Conservation (phyloP, 1,140 invertebrate genomes). For the Tetragnatha versicolor region DNA sequence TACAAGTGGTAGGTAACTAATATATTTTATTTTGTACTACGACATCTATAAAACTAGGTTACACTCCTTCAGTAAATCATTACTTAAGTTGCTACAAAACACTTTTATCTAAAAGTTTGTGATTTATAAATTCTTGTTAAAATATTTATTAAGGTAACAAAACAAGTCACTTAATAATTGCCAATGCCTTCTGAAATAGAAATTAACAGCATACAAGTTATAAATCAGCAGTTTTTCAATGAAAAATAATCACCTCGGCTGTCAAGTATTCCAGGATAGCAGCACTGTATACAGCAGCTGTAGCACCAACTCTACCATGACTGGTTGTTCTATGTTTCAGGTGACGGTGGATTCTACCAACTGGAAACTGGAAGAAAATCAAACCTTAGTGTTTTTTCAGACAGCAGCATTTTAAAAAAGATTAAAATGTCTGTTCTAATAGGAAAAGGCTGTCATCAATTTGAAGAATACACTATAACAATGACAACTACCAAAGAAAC, state of each 20-base stretch:
- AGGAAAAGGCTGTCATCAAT: background rate
- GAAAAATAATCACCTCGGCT: constrained; percentile 84
- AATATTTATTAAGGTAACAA: background rate
- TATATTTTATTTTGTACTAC: too few species aligned
- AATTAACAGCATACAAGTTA: too few species aligned
- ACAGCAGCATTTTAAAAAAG: background rate
- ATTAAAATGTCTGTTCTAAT: too few species aligned
- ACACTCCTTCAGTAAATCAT: too few species aligned
- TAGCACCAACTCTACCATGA: constrained; percentile 97
- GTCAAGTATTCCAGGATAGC: constrained; percentile 99
- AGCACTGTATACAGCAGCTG: constrained; percentile 97
- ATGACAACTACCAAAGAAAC: background rate
- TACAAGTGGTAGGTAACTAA: too few species aligned
- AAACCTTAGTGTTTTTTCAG: background rate
- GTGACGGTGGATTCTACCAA: constrained; percentile 98
- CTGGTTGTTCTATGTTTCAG: constrained; percentile 98
- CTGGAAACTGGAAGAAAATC: constrained; percentile 84
- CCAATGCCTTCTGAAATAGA: background rate
- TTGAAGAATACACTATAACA: background rate
- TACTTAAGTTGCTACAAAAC: too few species aligned
- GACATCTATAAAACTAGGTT: too few species aligned
- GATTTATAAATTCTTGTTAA: too few species aligned
- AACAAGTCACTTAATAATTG: background rate
- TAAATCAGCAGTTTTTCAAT: background rate
- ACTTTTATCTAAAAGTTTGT: too few species aligned